Evolutionary conservation across 2,888 invertebrate species (phyloP).

Genomic region (Macropis europaea): DNA sequence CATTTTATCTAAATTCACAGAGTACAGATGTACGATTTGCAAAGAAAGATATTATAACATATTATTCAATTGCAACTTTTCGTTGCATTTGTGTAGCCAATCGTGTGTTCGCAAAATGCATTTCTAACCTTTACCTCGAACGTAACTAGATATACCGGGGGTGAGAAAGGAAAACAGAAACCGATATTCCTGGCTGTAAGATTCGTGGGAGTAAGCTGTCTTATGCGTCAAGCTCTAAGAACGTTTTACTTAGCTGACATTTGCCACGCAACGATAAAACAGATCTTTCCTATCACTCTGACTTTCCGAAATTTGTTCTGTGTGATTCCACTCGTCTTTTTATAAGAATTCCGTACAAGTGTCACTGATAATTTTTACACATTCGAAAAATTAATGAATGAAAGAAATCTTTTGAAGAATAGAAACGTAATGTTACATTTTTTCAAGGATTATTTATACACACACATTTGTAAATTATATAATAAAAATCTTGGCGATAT

Average conservation of each 20-base stretch:
- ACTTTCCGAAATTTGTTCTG: constrained; percentile 8
- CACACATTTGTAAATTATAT: no score
- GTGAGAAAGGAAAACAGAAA: constrained; percentile 26
- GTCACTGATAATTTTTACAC: no score
- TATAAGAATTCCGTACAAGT: no score
- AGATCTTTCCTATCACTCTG: not conserved
- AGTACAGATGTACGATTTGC: no score
- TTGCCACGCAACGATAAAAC: constrained; percentile 4
- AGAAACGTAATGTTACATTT: no score
- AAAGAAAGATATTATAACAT: not conserved
- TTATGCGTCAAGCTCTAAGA: not conserved
- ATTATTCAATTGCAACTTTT: not conserved
- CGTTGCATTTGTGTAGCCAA: not conserved
- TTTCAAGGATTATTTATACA: no score
- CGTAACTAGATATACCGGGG: constrained; percentile 34
- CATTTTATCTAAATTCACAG: no score
- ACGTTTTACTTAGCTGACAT: constrained; percentile 23
- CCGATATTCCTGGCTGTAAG: constrained; percentile 13
- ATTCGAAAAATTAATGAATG: no score
- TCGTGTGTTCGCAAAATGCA: constrained; percentile 9
- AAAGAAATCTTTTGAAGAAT: no score
- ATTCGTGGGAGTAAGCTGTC: constrained; percentile 9
- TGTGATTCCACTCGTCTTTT: no score
- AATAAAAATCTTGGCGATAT: no score
- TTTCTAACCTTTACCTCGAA: constrained; percentile 20